These are phyloP conservation scores for Florisuga fusca DNA, from an alignment of 2,797 vertebrate species.

Conservation along the genomic window DNA sequence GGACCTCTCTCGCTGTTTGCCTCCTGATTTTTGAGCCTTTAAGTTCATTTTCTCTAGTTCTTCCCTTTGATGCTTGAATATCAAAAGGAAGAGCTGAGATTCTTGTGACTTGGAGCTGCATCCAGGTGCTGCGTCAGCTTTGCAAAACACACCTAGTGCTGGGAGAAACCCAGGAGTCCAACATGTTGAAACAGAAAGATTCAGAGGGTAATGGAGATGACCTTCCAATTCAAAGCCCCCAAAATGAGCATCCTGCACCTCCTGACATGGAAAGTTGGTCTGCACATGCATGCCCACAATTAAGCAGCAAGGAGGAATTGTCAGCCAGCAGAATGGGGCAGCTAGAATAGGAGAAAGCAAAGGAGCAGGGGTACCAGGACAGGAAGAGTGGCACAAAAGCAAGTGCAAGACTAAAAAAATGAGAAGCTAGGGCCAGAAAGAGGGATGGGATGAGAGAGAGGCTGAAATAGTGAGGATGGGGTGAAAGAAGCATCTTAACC, in stretches of 20 bases:
- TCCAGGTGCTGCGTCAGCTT: background rate
- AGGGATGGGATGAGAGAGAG: background rate
- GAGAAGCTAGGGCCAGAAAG: background rate
- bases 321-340: background rate
- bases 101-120: background rate
- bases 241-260: background rate
- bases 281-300: background rate
- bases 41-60: background rate
- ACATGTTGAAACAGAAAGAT: background rate
- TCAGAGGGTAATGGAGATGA: background rate
- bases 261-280: background rate
- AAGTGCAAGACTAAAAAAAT: background rate
- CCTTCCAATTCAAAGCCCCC: background rate
- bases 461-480: background rate
- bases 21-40: conserved; percentile 22
- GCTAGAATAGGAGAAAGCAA: background rate
- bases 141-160: background rate
- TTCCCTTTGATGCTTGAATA: conserved; percentile 7
- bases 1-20: background rate
- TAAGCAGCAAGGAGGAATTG: background rate
- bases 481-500: background rate
- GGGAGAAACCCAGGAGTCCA: background rate
- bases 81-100: conserved; percentile 10
- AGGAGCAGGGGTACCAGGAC: background rate
- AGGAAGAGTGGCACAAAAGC: background rate